phyloP scores from a whole-genome alignment of 2,888 invertebrate genomes.

The Muscina levida region DNA sequence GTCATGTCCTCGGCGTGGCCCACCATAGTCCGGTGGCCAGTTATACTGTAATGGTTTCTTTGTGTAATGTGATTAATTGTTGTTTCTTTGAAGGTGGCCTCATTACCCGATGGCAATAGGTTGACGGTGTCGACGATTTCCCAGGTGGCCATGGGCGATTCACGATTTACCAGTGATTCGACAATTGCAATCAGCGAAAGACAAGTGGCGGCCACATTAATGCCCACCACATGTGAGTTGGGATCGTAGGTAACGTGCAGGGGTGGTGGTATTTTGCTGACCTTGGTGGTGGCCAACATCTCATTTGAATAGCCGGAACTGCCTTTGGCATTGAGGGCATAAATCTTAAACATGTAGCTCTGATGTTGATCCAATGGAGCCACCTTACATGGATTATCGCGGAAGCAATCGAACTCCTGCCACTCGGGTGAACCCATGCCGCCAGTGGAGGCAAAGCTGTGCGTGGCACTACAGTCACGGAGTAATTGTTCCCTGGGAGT shows the following conservation, averaged over 20 bases:
- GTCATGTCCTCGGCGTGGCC: slow-evolving; percentile 82
- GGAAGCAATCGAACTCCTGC: slow-evolving; percentile 92
- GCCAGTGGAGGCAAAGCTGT: slow-evolving; percentile 39
- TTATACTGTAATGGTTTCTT: slow-evolving; percentile 70
- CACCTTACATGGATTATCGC: slow-evolving; percentile 93
- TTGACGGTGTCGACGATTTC: slow-evolving; percentile 87
- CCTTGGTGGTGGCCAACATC: slow-evolving; percentile 89
- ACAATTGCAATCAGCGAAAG: slow-evolving; percentile 88
- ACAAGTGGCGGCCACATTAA: slow-evolving; percentile 90
- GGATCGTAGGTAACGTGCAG: slow-evolving; percentile 91
- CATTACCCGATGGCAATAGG: slow-evolving; percentile 85
- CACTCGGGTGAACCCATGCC: slow-evolving; percentile 82
- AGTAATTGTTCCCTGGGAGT: slow-evolving; percentile 82
- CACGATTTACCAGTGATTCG: slow-evolving; percentile 84
- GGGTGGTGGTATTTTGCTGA: slow-evolving; percentile 90
- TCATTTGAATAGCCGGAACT: slow-evolving; percentile 93
- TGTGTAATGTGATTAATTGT: slow-evolving; percentile 82
- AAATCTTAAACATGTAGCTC: slow-evolving; percentile 92
- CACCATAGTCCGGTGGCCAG: slow-evolving; percentile 79
- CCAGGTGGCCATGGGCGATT: slow-evolving; percentile 83
- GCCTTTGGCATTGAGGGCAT: slow-evolving; percentile 92
- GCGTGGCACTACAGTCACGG: slow-evolving; percentile 81
- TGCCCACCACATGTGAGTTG: slow-evolving; percentile 86
- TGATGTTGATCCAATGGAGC: slow-evolving; percentile 92
- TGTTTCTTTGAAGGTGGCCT: slow-evolving; percentile 86